These are phyloP conservation scores for Hemistola chrysoprasaria DNA, from an alignment of 2,888 invertebrate genomes.

Conservation along the genomic window DNA sequence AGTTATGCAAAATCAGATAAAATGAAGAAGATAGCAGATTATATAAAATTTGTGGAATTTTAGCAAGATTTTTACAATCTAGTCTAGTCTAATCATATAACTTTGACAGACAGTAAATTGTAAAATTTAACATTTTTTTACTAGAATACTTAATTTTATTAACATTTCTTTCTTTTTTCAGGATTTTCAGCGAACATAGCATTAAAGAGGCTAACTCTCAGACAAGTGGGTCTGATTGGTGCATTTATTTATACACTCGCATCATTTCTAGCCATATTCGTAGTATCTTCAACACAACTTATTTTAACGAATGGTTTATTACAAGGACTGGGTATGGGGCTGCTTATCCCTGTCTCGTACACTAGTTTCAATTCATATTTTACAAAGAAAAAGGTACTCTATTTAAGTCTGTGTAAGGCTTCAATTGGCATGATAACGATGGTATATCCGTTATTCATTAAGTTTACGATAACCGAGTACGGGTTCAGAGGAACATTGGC, in stretches of 20 bases:
- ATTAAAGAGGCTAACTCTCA: slow-evolving; percentile 84
- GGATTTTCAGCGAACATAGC: slow-evolving; percentile 87
- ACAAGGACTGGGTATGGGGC: slow-evolving; percentile 85
- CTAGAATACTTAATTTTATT: too few relatives aligned
- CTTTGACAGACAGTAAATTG: too few relatives aligned
- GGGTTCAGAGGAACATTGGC: slow-evolving; percentile 88
- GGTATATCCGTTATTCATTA: slow-evolving; percentile 85
- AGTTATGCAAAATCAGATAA: too few relatives aligned
- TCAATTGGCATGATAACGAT: slow-evolving; percentile 86
- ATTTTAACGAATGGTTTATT: slow-evolving; percentile 85
- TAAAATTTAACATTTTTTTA: too few relatives aligned
- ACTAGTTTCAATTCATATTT: slow-evolving; percentile 90
- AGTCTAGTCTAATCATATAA: too few relatives aligned
- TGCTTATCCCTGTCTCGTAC: slow-evolving; percentile 87
- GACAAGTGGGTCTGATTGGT: slow-evolving; percentile 85
- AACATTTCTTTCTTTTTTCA: slow-evolving; percentile 50
- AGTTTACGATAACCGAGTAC: slow-evolving; percentile 83
- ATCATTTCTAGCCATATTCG: slow-evolving; percentile 84
- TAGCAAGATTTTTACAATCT: too few relatives aligned
- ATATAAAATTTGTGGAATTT: too few relatives aligned
- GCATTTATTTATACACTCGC: slow-evolving; percentile 84
- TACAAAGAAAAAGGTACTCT: slow-evolving; percentile 85
- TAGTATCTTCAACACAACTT: slow-evolving; percentile 83
- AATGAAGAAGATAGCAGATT: too few relatives aligned
- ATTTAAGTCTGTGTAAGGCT: slow-evolving; percentile 87